Base-by-base conservation (phyloP, 2,797 vertebrate genomes). In the Prionace glauca region DNA sequence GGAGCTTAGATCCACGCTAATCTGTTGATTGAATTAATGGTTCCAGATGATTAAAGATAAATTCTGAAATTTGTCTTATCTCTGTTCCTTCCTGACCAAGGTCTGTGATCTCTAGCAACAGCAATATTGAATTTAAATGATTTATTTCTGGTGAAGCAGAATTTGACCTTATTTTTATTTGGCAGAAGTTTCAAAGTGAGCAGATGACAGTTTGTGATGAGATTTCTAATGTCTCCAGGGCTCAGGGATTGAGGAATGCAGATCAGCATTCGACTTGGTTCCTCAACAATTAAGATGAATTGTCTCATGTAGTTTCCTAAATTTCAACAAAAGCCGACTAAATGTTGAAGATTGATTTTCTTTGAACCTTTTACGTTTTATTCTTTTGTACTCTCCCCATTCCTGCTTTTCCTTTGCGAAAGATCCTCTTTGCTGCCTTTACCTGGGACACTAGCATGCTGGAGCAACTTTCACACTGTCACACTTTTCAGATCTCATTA, bases 1-100 rank as follows among this genome's bases (percentile, higher is more conserved):
- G 79, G 14, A 84, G 79, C 11, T 84, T 18, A 41, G n/a, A 84
- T 84, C n/a, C 5, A 41, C 41, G 79, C n/a, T n/a, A 84, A 41
- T 84, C 36, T 3, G 36, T 84, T 84, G 36, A 84, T 41, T 41
- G 79, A 11, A 84, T 84, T 84, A 84, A 84, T 84, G 79, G 41
- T 81, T 81, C 79, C n/a, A 3, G 79, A 41, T 41, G n/a, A 81
- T 81, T 41, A 81, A 81, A 41, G 79, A 41, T 84, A 41, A 14
- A 41, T 84, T 22, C 36, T 84, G 79, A 84, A 84, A 36, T 29
- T 94, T 94, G 71, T 50, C 92, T 72, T 29, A 65, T 94, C 92
- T 94, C 56, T 7, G 9, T 94, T 94, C 36, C 56, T 45, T 94
- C 71, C 92, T 29, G 56, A 94, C 71, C 18, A 65, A n/a, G 36